A percentile compares a stretch with the other conserved stretches of the same genome.
These are phyloP conservation scores for Bilobella aurantiaca DNA, from an alignment of 1,140 invertebrate genomes.

Conservation along the genomic window DNA sequence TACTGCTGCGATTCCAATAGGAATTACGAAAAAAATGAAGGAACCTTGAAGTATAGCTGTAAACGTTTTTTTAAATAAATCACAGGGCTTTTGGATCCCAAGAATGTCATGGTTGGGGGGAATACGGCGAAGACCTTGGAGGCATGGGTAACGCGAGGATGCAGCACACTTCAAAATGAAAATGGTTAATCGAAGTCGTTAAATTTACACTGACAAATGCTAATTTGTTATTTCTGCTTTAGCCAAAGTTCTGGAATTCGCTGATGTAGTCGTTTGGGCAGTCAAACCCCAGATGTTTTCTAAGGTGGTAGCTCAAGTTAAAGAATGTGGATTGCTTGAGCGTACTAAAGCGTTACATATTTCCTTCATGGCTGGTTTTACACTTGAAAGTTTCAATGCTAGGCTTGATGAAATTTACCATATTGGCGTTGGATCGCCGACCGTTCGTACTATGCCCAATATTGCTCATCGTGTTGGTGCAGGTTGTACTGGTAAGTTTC, in stretches of 20 bases:
- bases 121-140: no score
- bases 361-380: constrained; percentile 69
- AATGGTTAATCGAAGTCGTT: constrained; percentile 47
- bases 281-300: constrained; percentile 72
- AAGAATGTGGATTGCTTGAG: no score
- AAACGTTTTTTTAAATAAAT: constrained; percentile 13
- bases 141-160: constrained; percentile 53
- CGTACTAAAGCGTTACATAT: constrained; percentile 47
- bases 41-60: constrained; percentile 18
- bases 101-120: constrained; percentile 57
- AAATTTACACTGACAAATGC: constrained; percentile 53
- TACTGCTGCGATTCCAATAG: no score
- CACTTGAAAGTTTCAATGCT: constrained; percentile 56
- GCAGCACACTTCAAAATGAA: constrained; percentile 55
- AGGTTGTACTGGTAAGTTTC: constrained; percentile 54
- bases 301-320: constrained; percentile 47
- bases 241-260: constrained; percentile 48
- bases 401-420: no score
- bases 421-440: no score
- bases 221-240: no score
- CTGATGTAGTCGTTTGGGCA: constrained; percentile 68
- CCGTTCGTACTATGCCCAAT: constrained; percentile 69
- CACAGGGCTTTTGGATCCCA: constrained; percentile 47
- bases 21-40: background rate
- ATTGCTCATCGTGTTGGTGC: constrained; percentile 77